These are phyloP conservation scores for Tetragonisca angustula DNA, from an alignment of 2,888 invertebrate genomes.

Conservation along the genomic window DNA sequence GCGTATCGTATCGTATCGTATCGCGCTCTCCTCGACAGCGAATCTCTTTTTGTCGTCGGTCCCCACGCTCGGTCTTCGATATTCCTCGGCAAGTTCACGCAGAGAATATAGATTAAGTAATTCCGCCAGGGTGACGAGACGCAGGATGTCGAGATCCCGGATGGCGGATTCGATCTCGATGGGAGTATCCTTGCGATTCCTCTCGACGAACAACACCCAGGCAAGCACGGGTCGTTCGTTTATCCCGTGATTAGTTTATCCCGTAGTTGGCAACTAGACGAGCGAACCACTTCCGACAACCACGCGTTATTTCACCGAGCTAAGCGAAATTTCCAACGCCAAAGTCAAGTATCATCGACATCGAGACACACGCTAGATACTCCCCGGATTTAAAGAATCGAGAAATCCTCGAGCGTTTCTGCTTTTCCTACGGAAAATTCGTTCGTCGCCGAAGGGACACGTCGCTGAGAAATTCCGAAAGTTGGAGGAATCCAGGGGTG, in stretches of 20 bases:
- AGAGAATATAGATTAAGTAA: conserved; percentile 30
- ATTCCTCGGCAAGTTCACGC: neutral
- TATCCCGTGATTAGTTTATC: too few relatives aligned
- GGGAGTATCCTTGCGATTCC: neutral
- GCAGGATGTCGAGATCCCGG: neutral
- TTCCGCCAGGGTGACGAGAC: conserved; percentile 1
- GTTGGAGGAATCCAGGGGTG: neutral
- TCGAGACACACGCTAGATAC: too few relatives aligned
- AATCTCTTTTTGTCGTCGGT: neutral
- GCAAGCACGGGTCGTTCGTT: too few relatives aligned
- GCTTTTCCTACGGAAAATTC: neutral
- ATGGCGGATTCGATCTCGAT: neutral
- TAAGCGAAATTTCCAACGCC: too few relatives aligned
- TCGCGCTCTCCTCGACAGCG: neutral
- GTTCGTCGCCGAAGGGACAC: neutral
- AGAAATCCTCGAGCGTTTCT: too few relatives aligned
- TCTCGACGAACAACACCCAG: neutral
- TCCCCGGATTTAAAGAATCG: neutral
- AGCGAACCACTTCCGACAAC: too few relatives aligned
- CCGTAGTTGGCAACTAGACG: too few relatives aligned
- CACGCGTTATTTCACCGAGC: too few relatives aligned
- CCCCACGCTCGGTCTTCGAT: neutral
- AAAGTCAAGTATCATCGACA: too few relatives aligned
- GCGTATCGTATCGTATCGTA: neutral
- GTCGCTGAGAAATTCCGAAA: neutral